phyloP scores from a whole-genome alignment of 53 echinoderm and acorn worm species.

The Zoroaster sp. region DNA sequence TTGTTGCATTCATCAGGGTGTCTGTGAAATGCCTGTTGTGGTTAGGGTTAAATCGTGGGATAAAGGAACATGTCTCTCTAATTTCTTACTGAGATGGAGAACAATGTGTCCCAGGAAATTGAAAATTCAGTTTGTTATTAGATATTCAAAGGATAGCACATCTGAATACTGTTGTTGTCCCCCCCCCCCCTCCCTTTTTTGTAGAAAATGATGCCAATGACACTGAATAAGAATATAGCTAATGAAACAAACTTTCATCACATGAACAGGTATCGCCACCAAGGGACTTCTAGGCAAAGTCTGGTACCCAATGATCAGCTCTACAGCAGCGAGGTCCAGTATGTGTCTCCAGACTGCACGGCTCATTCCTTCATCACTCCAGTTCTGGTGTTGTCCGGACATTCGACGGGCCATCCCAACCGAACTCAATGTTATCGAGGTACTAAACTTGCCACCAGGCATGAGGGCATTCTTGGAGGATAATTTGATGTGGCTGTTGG shows the following conservation, averaged over 20 bases:
- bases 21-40: no score
- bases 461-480: constrained; percentile 78
- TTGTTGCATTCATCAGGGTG: no score
- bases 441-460: constrained; percentile 80
- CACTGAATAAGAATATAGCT: no score
- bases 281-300: constrained; percentile 73
- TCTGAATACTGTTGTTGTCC: no score
- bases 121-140: no score
- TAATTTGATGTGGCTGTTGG: constrained; percentile 81
- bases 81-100: no score
- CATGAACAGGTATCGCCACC: constrained; percentile 76
- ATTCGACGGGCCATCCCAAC: constrained; percentile 75
- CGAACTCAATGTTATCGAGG: constrained; percentile 73
- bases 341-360: constrained; percentile 81
- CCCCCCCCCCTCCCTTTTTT: not conserved
- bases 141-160: no score
- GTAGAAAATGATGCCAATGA: no score
- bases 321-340: constrained; percentile 94
- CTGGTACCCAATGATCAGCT: constrained; percentile 94
- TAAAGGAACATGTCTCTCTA: no score
- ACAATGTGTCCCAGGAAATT: no score
- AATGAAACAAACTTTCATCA: no score
- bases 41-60: no score
- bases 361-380: constrained; percentile 83
- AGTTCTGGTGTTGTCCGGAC: constrained; percentile 86